Conservation (phyloP, 2,113 vertebrate genomes). For the Stigmatopora nigra region DNA sequence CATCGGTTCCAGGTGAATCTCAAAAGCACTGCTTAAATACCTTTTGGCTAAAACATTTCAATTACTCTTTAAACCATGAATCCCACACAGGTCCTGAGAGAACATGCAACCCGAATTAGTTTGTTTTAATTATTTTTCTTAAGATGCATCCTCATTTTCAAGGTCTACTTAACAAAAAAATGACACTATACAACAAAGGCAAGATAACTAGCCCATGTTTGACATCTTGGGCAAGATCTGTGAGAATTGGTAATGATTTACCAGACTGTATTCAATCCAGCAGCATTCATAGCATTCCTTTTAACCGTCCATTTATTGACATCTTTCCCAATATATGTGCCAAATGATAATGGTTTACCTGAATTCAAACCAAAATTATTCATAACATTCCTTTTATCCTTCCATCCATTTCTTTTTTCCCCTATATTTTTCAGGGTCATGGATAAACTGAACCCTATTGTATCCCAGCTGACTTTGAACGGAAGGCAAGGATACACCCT, state of each 20-base stretch:
- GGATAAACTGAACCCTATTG: neutral
- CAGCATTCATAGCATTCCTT: neutral
- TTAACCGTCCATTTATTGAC: neutral
- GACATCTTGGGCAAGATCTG: neutral
- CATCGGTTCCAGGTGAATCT: neutral
- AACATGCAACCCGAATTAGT: too few relatives aligned
- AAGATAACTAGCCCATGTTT: neutral
- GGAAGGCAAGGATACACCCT: neutral
- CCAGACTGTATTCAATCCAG: neutral
- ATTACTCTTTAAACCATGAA: too few relatives aligned
- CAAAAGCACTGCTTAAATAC: neutral
- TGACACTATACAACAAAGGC: too few relatives aligned
- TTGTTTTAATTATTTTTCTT: too few relatives aligned
- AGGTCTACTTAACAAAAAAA: too few relatives aligned
- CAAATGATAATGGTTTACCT: neutral
- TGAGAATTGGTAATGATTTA: neutral
- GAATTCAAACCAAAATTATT: neutral
- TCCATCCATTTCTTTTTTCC: neutral
- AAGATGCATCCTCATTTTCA: too few relatives aligned
- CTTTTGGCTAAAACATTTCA: neutral
- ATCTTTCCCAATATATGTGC: neutral
- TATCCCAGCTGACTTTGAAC: neutral
- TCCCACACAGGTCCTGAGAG: too few relatives aligned
- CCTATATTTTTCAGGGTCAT: neutral
- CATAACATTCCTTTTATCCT: neutral